Evolutionary conservation across 2,797 vertebrate species (phyloP).

Genomic region (Acomys russatus): DNA sequence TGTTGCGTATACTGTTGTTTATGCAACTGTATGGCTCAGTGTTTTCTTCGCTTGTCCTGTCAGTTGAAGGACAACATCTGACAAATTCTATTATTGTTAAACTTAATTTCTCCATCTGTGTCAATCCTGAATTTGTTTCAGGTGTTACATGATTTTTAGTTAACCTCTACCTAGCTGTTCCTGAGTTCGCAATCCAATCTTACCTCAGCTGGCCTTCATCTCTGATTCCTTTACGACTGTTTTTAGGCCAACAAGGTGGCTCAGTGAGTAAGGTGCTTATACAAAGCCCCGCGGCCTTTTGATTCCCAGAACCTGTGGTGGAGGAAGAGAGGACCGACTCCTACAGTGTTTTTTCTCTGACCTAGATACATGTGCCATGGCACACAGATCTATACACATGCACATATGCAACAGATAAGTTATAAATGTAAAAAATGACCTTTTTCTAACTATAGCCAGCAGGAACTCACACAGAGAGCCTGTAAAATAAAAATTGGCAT

Average conservation of each 20-base stretch:
- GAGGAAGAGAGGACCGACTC: background rate
- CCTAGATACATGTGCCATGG: background rate
- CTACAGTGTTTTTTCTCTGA: background rate
- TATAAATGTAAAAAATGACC: background rate
- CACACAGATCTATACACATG: background rate
- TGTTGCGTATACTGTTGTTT: background rate
- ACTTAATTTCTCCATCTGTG: background rate
- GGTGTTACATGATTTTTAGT: background rate
- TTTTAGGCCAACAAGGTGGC: background rate
- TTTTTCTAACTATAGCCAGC: background rate
- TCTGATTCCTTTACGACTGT: background rate
- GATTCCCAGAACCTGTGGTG: background rate
- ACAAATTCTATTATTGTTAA: background rate
- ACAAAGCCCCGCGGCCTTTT: background rate
- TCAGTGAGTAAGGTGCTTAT: background rate
- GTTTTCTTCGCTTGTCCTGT: background rate
- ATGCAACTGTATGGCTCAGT: background rate
- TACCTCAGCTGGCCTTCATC: background rate
- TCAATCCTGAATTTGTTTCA: background rate
- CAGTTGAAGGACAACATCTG: background rate
- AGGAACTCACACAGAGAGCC: background rate
- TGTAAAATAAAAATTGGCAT: background rate
- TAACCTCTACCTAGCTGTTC: background rate
- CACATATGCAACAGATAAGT: background rate
- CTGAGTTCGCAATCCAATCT: background rate